Evolutionary conservation across 2,797 vertebrate genomes (phyloP), one percentile per base, ranked within the genome.

Genomic region (Notolepis coatsorum): DNA sequence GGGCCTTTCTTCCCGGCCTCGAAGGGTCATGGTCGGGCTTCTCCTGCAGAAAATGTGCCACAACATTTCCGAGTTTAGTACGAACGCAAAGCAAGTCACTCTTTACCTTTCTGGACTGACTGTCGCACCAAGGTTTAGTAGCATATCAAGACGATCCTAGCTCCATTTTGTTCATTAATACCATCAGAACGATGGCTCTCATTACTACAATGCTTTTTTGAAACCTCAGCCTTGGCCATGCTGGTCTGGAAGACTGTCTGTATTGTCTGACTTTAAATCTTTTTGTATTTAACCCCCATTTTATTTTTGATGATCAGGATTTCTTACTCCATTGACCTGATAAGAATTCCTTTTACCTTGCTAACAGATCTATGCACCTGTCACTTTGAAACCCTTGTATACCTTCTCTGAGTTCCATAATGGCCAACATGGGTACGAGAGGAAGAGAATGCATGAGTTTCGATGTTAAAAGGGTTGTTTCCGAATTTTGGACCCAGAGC

Each of bases 341-440:
- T 35, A 15, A 54, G 46, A 69, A 50, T 53, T 71, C 61, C 50
- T 58, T 52, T 23, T 68, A 80, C 76, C 38, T 74, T 64, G 52
- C 64, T 20, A 64, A 71, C 48, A 63, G 81, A 84, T 84, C 81
- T 85, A 87, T 87, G 81, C 84, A 87, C 74, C 15, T 3, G 76
- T 71, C 77, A 86, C 80, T 86, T 83, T 82, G 67, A 75, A 74
- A 80, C 47, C 1, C 52, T 65, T 65, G 70, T 70, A 24, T 48
- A 63, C 43, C 55, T 66, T 69, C 57, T 69, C 37, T 28, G 52
- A 68, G 71, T 64, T 79, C 65, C 61, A n/a, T 18, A 33, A 57
- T 68, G 61, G 68, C 75, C 60, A 58, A 61, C 54, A 31, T 31
- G 35, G 28, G 54, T 45, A 13, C 33, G 23, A 21, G 41, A 13